phyloP scores from a whole-genome alignment of 1,140 invertebrate genomes.

The Oryctes rhinoceros region DNA sequence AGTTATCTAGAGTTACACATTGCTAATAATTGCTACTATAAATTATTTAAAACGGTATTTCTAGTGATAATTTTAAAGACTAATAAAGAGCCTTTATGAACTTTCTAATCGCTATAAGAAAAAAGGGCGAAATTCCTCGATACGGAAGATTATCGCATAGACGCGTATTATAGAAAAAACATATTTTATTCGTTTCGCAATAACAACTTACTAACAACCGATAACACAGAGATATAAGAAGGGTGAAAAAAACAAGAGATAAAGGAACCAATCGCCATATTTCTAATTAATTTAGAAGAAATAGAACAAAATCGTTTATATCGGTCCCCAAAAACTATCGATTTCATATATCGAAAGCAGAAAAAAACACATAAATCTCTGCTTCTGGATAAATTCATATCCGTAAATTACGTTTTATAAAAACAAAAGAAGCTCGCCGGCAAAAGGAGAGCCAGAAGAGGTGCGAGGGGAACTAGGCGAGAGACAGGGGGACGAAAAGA shows the following conservation, averaged over 20 bases:
- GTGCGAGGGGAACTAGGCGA: constrained; percentile 15
- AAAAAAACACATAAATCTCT: constrained; percentile 26
- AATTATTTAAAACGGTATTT: too few relatives aligned
- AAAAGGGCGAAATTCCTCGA: too few relatives aligned
- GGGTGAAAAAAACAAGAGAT: neutral
- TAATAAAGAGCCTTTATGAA: too few relatives aligned
- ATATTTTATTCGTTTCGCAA: neutral
- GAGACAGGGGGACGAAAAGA: neutral
- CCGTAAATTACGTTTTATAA: neutral
- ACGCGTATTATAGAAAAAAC: neutral
- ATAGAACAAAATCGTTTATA: constrained; percentile 14
- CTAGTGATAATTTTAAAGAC: too few relatives aligned
- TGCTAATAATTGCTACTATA: too few relatives aligned
- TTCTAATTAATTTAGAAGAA: constrained; percentile 33
- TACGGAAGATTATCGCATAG: too few relatives aligned
- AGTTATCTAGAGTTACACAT: too few relatives aligned
- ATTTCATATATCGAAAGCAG: constrained; percentile 30
- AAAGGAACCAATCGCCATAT: neutral
- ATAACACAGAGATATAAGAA: neutral
- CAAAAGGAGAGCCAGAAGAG: constrained; percentile 17
- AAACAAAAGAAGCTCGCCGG: neutral
- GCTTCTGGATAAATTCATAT: constrained; percentile 28
- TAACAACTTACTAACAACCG: constrained; percentile 5
- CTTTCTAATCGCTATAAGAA: too few relatives aligned
- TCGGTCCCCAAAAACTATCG: constrained; percentile 17